Evolutionary conservation across 2,797 vertebrate genomes (phyloP), one percentile per base, ranked within the genome.

Genomic region (Balearica regulorum): DNA sequence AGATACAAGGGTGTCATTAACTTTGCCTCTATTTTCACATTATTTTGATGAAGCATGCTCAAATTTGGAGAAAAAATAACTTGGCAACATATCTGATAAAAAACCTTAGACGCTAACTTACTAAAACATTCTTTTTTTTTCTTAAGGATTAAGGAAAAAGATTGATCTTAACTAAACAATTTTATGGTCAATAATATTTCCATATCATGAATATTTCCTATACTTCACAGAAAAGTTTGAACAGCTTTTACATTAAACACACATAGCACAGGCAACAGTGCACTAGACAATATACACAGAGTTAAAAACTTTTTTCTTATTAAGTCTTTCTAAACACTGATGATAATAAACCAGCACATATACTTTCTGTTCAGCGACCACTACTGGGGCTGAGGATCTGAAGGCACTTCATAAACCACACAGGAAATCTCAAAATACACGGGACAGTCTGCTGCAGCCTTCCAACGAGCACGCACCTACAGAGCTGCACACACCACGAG

Each of bases 1-100:
- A 95, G 91, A 71, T 93, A 80, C 64, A 91, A 96, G 89, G 78
- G 61, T 82, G 31, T 87, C 92, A 94, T 93, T 95, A 95, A 92
- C 75, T 95, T 88, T 91, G 71, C 41, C 91, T 93, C 92, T 91
- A 89, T 89, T 94, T 96, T 90, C 76, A 92, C 48, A 62, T 77
- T 87, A 83, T 89, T 93, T 78, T 81, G 89, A 94, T 91, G 76
- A 93, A 91, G 75, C 8, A 0, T 68, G 48, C 44, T 93, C 44
- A 4, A 54, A 83, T 76, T 69, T 37, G 41, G 71, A 82, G n/a
- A 3, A 20, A 62, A 91, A 86, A 65, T 14, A 89, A 87, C 57
- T 75, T 89, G 71, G 62, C 58, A 83, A 79, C 22, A 28, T 20
- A 33, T 22, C 66, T 80, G 75, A 85, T 77, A 75, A 19, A 76